Evolutionary conservation across 23 tunicate species (phyloP), one percentile per base, ranked within the genome.

Genomic region (Botrylloides violaceus): DNA sequence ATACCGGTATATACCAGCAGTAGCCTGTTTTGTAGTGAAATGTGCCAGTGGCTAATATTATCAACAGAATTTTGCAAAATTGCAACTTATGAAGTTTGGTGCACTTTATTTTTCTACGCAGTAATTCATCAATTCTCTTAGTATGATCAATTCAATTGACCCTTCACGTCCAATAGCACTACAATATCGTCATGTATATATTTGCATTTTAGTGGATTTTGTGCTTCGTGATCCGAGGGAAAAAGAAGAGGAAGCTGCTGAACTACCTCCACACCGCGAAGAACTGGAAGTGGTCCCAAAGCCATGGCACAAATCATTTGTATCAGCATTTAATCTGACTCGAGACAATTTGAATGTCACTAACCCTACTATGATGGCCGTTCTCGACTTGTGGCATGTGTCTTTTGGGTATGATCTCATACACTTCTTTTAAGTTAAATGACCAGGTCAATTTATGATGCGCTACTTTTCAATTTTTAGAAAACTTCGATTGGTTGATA

Each of bases 161-260:
- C n/a, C n/a, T n/a, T n/a, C n/a, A n/a, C n/a, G n/a, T n/a, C n/a
- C n/a, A n/a, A n/a, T n/a, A n/a, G n/a, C n/a, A n/a, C n/a, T n/a
- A n/a, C n/a, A n/a, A n/a, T n/a, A n/a, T n/a, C n/a, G n/a, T n/a
- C n/a, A n/a, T n/a, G n/a, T n/a, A n/a, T n/a, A n/a, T n/a, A n/a
- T n/a, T n/a, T 59, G 34, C 59, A 2, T 75, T 70, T 48, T 37
- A 90, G 97, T 90, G 36, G 97, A 90, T 70, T 90, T 90, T 75
- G 97, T 90, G 34, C 90, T 90, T 23, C 90, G 97, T 2, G 97
- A 90, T 68, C 90, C 97, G 9, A 83, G 97, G 15, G 90, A 90
- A 68, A 83, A 90, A 74, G 79, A 75, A 23, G 96, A 81, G 58
- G 96, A 76, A 2, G 89, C 87, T 1, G 83, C 59, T 56, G 22